Percentiles rank a stretch among this genome's conserved stretches.
These are phyloP conservation scores for Diarsia mendica DNA, from an alignment of 2,888 invertebrate genomes.

Conservation along the genomic window DNA sequence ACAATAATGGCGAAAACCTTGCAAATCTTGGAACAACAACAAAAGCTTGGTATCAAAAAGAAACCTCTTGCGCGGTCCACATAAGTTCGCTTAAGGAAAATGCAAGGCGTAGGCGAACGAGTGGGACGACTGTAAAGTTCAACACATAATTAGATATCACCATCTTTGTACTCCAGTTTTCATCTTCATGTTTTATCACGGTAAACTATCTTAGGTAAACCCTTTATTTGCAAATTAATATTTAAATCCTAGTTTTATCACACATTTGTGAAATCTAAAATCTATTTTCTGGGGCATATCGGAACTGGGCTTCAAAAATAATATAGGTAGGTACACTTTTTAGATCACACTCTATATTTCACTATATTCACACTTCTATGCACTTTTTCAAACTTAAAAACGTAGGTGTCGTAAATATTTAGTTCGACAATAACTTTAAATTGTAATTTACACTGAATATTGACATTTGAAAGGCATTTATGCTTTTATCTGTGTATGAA, in stretches of 20 bases:
- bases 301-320: neutral
- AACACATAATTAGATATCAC: constrained; percentile 44
- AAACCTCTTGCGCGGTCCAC: constrained; percentile 34
- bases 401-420: neutral
- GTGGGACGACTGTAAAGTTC: constrained; percentile 65
- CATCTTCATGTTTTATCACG: neutral
- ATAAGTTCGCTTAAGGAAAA: constrained; percentile 57
- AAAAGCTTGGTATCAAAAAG: constrained; percentile 36
- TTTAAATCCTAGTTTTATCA: too few species aligned
- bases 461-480: constrained; percentile 36
- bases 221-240: too few species aligned
- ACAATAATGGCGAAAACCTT: constrained; percentile 10
- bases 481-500: constrained; percentile 26
- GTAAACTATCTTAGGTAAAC: constrained; percentile 4
- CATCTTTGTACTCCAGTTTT: constrained; percentile 52
- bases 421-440: neutral
- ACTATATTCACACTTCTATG: too few species aligned
- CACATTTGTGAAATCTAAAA: neutral
- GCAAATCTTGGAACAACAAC: constrained; percentile 27
- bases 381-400: neutral
- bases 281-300: neutral
- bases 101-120: constrained; percentile 61
- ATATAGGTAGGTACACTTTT: too few species aligned
- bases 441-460: constrained; percentile 5
- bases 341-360: too few species aligned